Base-by-base conservation (phyloP, 2,888 invertebrate species). In the Leucozona laternaria region DNA sequence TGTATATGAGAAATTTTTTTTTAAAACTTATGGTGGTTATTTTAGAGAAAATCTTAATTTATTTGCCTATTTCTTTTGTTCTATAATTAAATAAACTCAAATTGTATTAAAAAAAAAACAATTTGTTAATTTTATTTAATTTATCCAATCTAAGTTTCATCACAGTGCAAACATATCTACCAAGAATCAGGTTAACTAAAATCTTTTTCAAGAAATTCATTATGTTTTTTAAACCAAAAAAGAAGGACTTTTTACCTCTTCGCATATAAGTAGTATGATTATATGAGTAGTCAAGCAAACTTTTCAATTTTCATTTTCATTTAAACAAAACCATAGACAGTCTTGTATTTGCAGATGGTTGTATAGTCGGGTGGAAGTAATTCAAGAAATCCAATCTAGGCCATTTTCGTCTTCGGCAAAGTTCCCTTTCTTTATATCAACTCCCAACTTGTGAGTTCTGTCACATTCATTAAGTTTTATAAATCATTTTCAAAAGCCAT, bases 331-430 rank as follows among this genome's bases (percentile, higher is more conserved):
- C 37, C 13, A 43, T 20, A 34, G n/a, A 53, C 64, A 37, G 25
- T 72, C 37, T 45, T 37, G 43, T 79, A 70, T 83, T 83, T 70
- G 68, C 60, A 57, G 31, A 57, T n/a, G 25, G 25, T 53, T 66
- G 45, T 40, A 79, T 60, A 75, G 79, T 73, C 75, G 48, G 71
- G 79, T 79, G 43, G 58, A 76, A 84, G 75, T 84, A 79, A 84
- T 79, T 79, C 64, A 71, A 84, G 79, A 76, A 75, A 75, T 64
- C 71, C 34, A 31, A 84, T 79, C 71, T 79, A 64, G 79, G 79
- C 79, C 79, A 79, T 64, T 75, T 71, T 79, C 34, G 31, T 79
- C 79, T 83, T 83, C 45, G 17, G 73, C 45, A 20, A 76, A 84
- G 57, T 58, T 71, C 48, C 34, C 73, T 22, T 58, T 17, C 20